Evolutionary conservation across 2,113 vertebrate species (phyloP).

Genomic region (Numenius arquata): DNA sequence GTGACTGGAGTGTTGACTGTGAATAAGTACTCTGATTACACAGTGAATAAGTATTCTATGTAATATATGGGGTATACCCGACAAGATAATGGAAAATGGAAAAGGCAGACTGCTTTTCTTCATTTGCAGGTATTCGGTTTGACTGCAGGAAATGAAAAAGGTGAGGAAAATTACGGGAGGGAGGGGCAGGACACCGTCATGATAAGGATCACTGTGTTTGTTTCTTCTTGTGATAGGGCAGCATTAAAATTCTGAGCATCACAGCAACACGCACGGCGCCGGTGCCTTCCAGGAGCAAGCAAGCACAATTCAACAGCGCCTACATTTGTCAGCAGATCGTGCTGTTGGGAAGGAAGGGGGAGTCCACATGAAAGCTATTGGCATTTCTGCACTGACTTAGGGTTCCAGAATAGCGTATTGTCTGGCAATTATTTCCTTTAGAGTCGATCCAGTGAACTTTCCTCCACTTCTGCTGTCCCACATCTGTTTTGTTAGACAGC

Average conservation of each 20-base stretch:
- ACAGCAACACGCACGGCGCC: rapidly evolving
- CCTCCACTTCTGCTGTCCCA: slow-evolving; percentile 10
- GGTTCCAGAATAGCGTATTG: not conserved
- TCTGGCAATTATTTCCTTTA: slow-evolving; percentile 19
- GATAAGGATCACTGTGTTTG: not conserved
- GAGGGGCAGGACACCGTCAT: not conserved
- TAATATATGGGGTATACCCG: not conserved
- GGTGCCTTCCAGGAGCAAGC: not conserved
- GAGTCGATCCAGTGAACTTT: slow-evolving; percentile 41
- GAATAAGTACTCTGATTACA: slow-evolving; percentile 54
- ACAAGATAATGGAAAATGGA: slow-evolving; percentile 23
- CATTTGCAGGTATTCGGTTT: not conserved
- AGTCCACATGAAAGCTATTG: not conserved
- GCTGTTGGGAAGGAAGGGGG: not conserved
- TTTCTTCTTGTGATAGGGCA: not conserved
- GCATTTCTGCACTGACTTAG: not conserved
- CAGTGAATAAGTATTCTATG: not conserved
- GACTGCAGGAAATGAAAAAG: slow-evolving; percentile 19
- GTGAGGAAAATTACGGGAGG: not conserved
- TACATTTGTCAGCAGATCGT: not conserved
- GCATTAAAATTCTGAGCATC: slow-evolving; percentile 7
- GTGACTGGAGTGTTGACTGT: slow-evolving; percentile 10
- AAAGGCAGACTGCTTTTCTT: slow-evolving; percentile 23
- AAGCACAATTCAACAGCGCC: not conserved
- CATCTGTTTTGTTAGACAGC: slow-evolving; percentile 57